phyloP scores from a whole-genome alignment of 2,888 invertebrate genomes.

The Nomada ruficornis region DNA sequence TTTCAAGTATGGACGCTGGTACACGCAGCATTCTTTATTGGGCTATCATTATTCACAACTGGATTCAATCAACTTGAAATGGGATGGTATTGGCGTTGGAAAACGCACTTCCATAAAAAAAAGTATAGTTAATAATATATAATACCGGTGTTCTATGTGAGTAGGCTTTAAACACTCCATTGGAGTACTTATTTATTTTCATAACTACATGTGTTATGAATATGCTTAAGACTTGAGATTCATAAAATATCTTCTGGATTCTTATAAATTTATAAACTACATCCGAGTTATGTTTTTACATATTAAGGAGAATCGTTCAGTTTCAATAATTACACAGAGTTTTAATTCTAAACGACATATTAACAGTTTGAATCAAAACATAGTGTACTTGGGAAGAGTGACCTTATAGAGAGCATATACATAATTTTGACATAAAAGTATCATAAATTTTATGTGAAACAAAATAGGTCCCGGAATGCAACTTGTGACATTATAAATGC shows the following conservation, averaged over 20 bases:
- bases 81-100: slow-evolving; percentile 81
- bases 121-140: slow-evolving; percentile 58
- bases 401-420: slow-evolving; percentile 22
- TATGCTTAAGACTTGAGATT: slow-evolving; percentile 28
- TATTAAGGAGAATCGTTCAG: background rate
- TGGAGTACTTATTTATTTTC: slow-evolving; percentile 67
- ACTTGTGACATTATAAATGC: slow-evolving; percentile 8
- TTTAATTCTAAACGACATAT: slow-evolving; percentile 6
- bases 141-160: slow-evolving; percentile 11
- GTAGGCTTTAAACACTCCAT: slow-evolving; percentile 25
- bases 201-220: slow-evolving; percentile 68
- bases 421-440: slow-evolving; percentile 2
- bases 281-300: slow-evolving; percentile 3
- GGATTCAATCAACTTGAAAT: slow-evolving; percentile 82
- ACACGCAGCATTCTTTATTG: slow-evolving; percentile 77
- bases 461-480: slow-evolving; percentile 29
- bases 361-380: slow-evolving; percentile 4
- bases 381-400: slow-evolving; percentile 34
- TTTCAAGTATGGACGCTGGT: slow-evolving; percentile 80
- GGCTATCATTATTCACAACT: slow-evolving; percentile 77
- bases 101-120: slow-evolving; percentile 35
- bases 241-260: too few species aligned
- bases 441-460: slow-evolving; percentile 15
- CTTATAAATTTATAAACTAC: slow-evolving; percentile 34
- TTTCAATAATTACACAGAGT: background rate